Conservation (phyloP, 2,888 invertebrate genomes). For the Acleris laterana region DNA sequence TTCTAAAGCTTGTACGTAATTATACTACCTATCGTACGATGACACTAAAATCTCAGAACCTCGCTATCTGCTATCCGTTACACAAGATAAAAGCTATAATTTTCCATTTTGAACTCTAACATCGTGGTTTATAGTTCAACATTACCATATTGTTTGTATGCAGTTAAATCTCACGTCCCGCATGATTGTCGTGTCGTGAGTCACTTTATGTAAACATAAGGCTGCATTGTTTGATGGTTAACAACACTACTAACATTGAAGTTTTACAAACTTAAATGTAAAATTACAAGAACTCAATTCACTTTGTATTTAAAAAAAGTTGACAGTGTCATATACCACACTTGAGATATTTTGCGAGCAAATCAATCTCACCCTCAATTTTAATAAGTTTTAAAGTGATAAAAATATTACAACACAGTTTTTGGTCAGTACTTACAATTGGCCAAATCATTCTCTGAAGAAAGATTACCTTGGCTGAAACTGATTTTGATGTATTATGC, state of each 20-base stretch:
- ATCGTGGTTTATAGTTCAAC: not conserved
- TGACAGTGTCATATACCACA: too few relatives aligned
- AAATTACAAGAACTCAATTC: too few relatives aligned
- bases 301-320: too few relatives aligned
- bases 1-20: not conserved
- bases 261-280: too few relatives aligned
- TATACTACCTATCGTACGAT: slow-evolving; percentile 46
- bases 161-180: slow-evolving; percentile 6
- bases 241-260: not conserved
- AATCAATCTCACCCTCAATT: too few relatives aligned
- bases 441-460: too few relatives aligned
- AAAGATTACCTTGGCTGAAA: too few relatives aligned
- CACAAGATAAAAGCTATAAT: slow-evolving; percentile 44
- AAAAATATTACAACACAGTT: too few relatives aligned
- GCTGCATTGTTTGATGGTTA: not conserved
- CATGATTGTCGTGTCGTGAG: slow-evolving; percentile 12
- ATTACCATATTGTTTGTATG: not conserved
- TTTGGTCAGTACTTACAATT: too few relatives aligned
- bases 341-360: too few relatives aligned
- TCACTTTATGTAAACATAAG: slow-evolving; percentile 5
- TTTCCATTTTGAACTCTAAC: slow-evolving; percentile 28
- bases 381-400: too few relatives aligned
- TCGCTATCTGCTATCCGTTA: slow-evolving; percentile 41
- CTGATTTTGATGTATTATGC: too few relatives aligned
- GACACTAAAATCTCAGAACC: slow-evolving; percentile 45